Evolutionary conservation across 2,888 invertebrate species (phyloP), one percentile per base, ranked within the genome.

Genomic region (Zelleria hepariella): DNA sequence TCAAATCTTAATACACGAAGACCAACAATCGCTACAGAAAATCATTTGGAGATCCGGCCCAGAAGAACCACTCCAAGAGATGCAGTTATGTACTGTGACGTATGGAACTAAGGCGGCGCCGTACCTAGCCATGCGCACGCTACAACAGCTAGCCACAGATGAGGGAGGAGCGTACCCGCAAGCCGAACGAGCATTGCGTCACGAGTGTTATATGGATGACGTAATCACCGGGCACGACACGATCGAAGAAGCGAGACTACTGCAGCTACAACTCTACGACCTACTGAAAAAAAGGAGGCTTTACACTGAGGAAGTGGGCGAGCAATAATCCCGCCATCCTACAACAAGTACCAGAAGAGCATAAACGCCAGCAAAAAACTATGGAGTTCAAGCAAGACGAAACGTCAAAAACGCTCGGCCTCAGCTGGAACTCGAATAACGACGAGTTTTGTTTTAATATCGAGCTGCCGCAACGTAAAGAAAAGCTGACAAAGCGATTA

Each of bases 201-300:
- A 8, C 5, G 25, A 58, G 5, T 58, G 21, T 25, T 58, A 58
- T 27, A 51, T 49, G 25, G 58, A 58, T 58, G 58, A 58, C 21
- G 8, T 25, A 3, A 48, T 58, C 15, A 18, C 26, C 5, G 58
- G 58, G n/a, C 24, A 25, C 2, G 8, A 58, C 26, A 25, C 49
- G 6, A 3, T 25, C 6, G 51, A 48, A 26, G 26, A 23, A 21
- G 51, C 58, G 6, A 24, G 3, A 21, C 10, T 23, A 18, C 25
- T 51, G 5, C 58, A 57, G 47, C 3, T 3, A 23, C 21, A 57
- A 20, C 57, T 57, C 2, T 6, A 18, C 7, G 42, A 47, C 5
- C 47, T 57, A 42, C 47, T 57, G 3, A 4, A 42, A 47, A 26
- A 42, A 32, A 10, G 58, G 49, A 25, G 51, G 49, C 5, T 49